Evolutionary conservation across 1,140 invertebrate species (phyloP).

Genomic region (Acromyrmex charruanus): DNA sequence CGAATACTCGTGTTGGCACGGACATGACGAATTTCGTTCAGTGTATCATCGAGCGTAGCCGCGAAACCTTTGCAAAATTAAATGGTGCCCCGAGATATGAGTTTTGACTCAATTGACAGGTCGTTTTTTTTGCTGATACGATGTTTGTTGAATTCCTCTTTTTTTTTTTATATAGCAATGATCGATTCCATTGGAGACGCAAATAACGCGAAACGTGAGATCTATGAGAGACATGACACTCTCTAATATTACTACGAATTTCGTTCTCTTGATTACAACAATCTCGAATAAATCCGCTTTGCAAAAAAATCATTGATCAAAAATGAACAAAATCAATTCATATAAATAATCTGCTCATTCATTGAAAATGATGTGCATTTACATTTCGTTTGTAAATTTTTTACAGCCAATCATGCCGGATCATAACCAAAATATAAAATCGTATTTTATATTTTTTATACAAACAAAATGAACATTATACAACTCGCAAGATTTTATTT

Average conservation of each 20-base stretch:
- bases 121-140: conserved; percentile 16
- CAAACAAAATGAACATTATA: too few species aligned
- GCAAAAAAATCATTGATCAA: conserved; percentile 2
- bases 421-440: too few species aligned
- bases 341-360: background rate
- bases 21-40: conserved; percentile 2
- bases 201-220: background rate
- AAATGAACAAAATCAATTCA: background rate
- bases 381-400: too few species aligned
- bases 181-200: background rate
- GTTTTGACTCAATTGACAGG: conserved; percentile 9
- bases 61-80: conserved; percentile 29
- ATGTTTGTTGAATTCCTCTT: background rate
- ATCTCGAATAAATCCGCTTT: background rate
- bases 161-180: background rate
- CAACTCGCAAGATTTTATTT: too few species aligned
- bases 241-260: background rate
- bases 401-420: too few species aligned
- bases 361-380: background rate
- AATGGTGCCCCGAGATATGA: conserved; percentile 6
- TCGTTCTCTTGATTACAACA: background rate
- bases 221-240: background rate
- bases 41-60: conserved; percentile 15
- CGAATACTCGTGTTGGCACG: background rate
- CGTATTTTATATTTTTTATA: too few species aligned